Percentiles rank a stretch among this genome's conserved stretches.
phyloP scores from a whole-genome alignment of 2,113 vertebrate species.

The Bos indicus region DNA sequence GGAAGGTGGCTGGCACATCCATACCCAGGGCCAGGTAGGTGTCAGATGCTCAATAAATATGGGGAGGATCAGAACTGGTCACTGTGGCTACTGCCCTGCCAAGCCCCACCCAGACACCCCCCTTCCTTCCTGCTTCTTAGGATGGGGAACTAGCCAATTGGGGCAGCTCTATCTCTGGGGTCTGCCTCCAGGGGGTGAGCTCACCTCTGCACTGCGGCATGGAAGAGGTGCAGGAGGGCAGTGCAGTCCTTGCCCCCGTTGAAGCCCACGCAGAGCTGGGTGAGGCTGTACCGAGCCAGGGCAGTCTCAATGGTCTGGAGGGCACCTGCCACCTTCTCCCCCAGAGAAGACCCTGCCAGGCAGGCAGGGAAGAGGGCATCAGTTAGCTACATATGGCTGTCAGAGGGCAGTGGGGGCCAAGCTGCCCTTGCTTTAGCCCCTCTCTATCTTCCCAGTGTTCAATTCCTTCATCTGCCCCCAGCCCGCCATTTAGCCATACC shows the following conservation, averaged over 20 bases:
- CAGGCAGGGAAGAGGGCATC: neutral
- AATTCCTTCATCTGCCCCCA: neutral
- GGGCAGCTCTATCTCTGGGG: neutral
- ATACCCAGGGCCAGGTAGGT: neutral
- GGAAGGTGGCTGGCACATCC: neutral
- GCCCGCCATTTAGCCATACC: neutral
- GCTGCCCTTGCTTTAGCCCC: neutral
- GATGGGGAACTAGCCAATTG: neutral
- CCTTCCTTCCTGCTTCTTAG: neutral
- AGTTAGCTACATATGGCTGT: neutral
- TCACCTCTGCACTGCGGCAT: slow-evolving; percentile 90
- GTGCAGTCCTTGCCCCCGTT: slow-evolving; percentile 99
- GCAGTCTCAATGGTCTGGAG: slow-evolving; percentile 88
- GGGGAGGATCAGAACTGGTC: neutral
- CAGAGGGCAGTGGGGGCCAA: neutral
- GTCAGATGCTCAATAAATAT: neutral
- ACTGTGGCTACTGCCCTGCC: neutral
- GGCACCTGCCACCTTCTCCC: slow-evolving; percentile 87
- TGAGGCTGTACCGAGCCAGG: slow-evolving; percentile 84
- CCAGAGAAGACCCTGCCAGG: slow-evolving; percentile 85
- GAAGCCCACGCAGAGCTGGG: slow-evolving; percentile 92
- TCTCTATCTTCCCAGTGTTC: neutral
- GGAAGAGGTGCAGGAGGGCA: slow-evolving; percentile 91
- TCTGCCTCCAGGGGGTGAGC: neutral
- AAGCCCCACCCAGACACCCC: too few relatives aligned